phyloP scores from a whole-genome alignment of 1,140 invertebrate species.

The Ephestia elutella region DNA sequence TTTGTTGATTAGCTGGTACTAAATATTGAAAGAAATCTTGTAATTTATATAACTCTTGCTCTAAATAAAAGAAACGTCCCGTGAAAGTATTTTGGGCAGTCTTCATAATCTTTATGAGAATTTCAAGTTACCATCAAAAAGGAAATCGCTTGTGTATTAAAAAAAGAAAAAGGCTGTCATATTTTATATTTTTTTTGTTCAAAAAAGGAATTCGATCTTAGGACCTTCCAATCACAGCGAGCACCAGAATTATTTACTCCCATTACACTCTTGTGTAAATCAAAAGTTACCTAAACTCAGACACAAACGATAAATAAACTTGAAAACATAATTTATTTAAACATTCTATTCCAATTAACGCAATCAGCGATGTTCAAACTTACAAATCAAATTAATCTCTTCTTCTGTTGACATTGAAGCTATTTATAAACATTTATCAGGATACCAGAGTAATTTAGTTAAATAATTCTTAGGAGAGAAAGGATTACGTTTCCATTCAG shows the following conservation, averaged over 20 bases:
- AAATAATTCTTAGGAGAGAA: neutral
- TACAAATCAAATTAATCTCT: constrained; percentile 4
- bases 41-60: too few species aligned
- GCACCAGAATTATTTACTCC: neutral
- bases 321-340: neutral
- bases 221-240: too few species aligned
- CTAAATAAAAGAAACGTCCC: too few species aligned
- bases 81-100: too few species aligned
- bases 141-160: too few species aligned
- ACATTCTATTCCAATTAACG: neutral
- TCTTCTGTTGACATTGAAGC: neutral
- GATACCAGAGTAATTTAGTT: neutral
- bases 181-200: too few species aligned
- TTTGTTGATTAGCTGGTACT: too few species aligned
- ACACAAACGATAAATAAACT: neutral
- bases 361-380: constrained; percentile 3
- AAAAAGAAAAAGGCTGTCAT: too few species aligned
- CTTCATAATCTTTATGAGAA: too few species aligned
- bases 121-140: too few species aligned
- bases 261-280: neutral
- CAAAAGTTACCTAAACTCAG: neutral
- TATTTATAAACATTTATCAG: constrained; percentile 1
- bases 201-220: too few species aligned
- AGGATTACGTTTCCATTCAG: neutral
- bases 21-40: too few species aligned